A percentile compares a stretch with the other conserved stretches of the same genome.
Evolutionary conservation across 2,888 invertebrate species (phyloP).

Genomic region (Ormia ochracea): DNA sequence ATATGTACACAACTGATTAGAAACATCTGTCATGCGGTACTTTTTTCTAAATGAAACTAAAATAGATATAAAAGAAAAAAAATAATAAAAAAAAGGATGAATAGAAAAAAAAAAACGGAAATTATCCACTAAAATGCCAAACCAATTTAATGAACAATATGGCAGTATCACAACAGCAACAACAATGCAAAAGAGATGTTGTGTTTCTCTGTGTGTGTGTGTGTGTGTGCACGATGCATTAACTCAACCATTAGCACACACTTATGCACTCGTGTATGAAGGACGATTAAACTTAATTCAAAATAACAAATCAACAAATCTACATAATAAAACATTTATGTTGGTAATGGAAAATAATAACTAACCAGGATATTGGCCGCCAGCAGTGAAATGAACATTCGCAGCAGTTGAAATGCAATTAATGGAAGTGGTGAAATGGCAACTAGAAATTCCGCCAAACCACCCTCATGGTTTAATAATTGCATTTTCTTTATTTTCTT

Average conservation of each 20-base stretch:
- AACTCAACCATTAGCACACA: neutral
- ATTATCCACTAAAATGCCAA: slow-evolving; percentile 50
- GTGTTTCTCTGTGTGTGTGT: neutral
- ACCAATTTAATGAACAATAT: slow-evolving; percentile 58
- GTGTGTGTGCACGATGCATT: neutral
- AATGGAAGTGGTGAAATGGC: neutral
- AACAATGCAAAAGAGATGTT: neutral
- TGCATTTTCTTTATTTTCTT: too few species aligned
- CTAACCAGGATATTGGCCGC: slow-evolving; percentile 24
- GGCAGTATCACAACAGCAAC: slow-evolving; percentile 36
- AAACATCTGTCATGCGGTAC: slow-evolving; percentile 60
- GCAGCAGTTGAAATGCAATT: neutral
- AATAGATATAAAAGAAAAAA: neutral
- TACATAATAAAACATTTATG: slow-evolving; percentile 61
- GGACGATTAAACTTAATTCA: neutral
- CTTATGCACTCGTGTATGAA: neutral
- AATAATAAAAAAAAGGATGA: too few species aligned
- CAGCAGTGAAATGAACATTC: slow-evolving; percentile 26
- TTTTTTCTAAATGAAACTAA: slow-evolving; percentile 28
- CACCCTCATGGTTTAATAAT: slow-evolving; percentile 17
- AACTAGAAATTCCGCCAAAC: slow-evolving; percentile 3
- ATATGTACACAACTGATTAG: slow-evolving; percentile 57
- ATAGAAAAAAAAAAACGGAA: slow-evolving; percentile 9
- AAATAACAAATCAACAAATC: slow-evolving; percentile 53
- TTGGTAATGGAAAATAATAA: slow-evolving; percentile 41